Conservation (phyloP, 2,888 invertebrate species). For the Zygaena filipendulae region DNA sequence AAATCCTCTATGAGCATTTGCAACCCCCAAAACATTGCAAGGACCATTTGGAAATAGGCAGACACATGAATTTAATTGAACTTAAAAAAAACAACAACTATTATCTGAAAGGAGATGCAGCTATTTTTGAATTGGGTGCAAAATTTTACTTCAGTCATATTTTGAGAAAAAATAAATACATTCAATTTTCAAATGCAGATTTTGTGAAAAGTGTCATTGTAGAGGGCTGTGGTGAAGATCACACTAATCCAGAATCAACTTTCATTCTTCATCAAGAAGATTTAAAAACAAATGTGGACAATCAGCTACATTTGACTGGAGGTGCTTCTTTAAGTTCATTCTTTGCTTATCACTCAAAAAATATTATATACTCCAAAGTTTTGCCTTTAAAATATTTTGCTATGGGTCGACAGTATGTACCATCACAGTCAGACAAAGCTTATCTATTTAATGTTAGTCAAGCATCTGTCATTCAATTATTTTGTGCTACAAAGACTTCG, state of each 20-base stretch:
- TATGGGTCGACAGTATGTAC: conserved; percentile 76
- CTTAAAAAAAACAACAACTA: conserved; percentile 69
- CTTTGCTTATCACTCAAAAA: conserved; percentile 78
- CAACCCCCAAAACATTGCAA: conserved; percentile 33
- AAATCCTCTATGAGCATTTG: conserved; percentile 31
- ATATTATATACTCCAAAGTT: conserved; percentile 66
- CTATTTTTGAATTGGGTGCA: conserved; percentile 74
- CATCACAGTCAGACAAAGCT: conserved; percentile 39
- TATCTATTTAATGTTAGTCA: conserved; percentile 77
- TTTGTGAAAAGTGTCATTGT: conserved; percentile 79
- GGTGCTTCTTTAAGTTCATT: conserved; percentile 79
- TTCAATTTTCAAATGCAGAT: conserved; percentile 80
- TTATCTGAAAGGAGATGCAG: conserved; percentile 75
- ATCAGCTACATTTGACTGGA: conserved; percentile 78
- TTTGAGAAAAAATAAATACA: conserved; percentile 57
- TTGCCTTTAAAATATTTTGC: conserved; percentile 78
- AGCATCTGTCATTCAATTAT: conserved; percentile 74
- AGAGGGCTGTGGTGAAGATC: conserved; percentile 76
- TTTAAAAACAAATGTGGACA: conserved; percentile 59
- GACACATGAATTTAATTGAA: conserved; percentile 59
- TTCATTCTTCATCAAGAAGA: conserved; percentile 72
- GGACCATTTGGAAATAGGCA: conserved; percentile 69
- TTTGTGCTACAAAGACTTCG: conserved; percentile 64
- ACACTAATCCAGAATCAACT: conserved; percentile 59
- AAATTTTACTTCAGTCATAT: conserved; percentile 60